Evolutionary conservation across 2,797 vertebrate genomes (phyloP).

Genomic region (Lithobates pipiens): DNA sequence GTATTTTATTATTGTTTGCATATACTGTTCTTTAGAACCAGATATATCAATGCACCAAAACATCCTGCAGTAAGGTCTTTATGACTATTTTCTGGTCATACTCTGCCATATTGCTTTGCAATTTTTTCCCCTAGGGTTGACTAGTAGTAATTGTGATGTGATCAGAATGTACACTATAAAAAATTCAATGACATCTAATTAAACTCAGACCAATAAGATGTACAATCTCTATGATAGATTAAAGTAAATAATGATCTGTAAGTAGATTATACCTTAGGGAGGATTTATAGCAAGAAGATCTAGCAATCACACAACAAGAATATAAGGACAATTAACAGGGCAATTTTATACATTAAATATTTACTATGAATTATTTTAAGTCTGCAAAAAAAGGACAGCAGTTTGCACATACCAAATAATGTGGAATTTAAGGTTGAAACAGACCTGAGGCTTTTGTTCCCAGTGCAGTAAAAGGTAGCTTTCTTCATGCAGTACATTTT

Average conservation of each 20-base stretch:
- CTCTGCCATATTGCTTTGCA: not conserved
- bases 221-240: conserved; percentile 22
- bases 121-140: not conserved
- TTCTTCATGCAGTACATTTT: not conserved
- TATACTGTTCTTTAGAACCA: no score
- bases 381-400: not conserved
- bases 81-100: not conserved
- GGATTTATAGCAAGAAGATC: not conserved
- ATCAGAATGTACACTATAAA: not conserved
- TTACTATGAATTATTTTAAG: not conserved
- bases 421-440: not conserved
- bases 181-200: conserved; percentile 31
- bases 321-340: not conserved
- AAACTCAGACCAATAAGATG: conserved; percentile 7
- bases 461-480: not conserved
- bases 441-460: not conserved
- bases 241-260: conserved; percentile 33
- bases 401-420: not conserved
- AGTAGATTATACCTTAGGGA: conserved; percentile 10
- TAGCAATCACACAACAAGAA: not conserved
- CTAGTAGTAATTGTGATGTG: not conserved
- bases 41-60: no score
- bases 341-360: not conserved
- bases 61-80: no score
- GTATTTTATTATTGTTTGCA: no score